Percentiles rank a stretch among this genome's conserved stretches.
phyloP scores from a whole-genome alignment of 2,797 vertebrate genomes.

The Caiman crocodilus region DNA sequence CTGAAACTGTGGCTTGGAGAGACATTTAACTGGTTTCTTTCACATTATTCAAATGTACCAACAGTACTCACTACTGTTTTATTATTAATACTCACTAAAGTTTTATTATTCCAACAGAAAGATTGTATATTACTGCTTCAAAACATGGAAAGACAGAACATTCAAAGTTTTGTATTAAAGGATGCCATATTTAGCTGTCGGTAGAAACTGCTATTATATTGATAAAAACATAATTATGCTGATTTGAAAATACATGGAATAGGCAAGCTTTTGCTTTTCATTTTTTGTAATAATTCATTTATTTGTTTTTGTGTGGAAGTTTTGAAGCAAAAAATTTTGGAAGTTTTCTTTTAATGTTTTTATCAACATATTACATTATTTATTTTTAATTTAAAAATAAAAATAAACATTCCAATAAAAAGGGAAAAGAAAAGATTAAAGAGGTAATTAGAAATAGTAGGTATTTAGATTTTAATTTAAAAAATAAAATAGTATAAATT shows the following conservation, averaged over 20 bases:
- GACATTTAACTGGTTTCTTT: neutral
- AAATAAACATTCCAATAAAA: neutral
- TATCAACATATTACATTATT: too few species aligned
- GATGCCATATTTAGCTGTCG: neutral
- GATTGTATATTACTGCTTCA: neutral
- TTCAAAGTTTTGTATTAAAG: neutral
- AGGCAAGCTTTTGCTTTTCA: neutral
- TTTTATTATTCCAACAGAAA: neutral
- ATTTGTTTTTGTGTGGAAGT: neutral
- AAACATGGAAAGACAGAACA: neutral
- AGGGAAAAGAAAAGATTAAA: too few species aligned
- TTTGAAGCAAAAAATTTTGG: too few species aligned
- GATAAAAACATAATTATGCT: neutral
- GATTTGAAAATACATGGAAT: neutral
- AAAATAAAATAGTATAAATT: neutral
- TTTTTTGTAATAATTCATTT: neutral
- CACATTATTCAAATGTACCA: neutral
- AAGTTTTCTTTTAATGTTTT: too few species aligned
- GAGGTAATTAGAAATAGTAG: too few species aligned
- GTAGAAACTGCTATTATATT: neutral
- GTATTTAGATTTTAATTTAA: neutral
- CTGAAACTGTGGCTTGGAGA: rapidly evolving
- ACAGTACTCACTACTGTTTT: neutral
- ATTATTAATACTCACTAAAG: neutral
- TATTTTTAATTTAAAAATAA: neutral